Evolutionary conservation across 2,888 invertebrate genomes (phyloP).

Genomic region (Rhamnusium bicolor): DNA sequence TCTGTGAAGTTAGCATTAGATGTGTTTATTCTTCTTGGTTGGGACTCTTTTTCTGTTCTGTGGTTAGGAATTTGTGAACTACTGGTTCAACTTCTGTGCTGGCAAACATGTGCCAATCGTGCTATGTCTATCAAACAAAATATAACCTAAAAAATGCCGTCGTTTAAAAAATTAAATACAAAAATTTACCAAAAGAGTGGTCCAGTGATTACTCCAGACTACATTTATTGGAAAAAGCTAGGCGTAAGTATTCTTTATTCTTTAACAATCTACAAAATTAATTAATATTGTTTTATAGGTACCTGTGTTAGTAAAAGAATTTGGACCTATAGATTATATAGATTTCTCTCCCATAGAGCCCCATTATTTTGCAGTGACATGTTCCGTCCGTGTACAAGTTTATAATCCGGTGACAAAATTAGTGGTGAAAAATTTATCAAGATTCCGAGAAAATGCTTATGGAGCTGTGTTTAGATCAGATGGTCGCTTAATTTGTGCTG

Average conservation of each 20-base stretch:
- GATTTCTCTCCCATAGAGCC: slow-evolving; percentile 93
- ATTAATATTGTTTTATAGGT: slow-evolving; percentile 72
- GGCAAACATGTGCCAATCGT: too few species aligned
- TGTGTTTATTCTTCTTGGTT: too few species aligned
- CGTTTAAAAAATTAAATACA: slow-evolving; percentile 82
- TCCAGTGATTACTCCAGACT: slow-evolving; percentile 82
- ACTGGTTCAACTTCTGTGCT: too few species aligned
- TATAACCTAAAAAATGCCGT: slow-evolving; percentile 68
- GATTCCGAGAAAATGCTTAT: slow-evolving; percentile 87
- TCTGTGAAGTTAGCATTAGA: too few species aligned
- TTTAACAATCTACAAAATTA: background rate
- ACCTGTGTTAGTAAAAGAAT: slow-evolving; percentile 92
- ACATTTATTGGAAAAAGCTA: slow-evolving; percentile 90
- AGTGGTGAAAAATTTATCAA: slow-evolving; percentile 85
- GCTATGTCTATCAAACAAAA: too few species aligned
- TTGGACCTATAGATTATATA: slow-evolving; percentile 91
- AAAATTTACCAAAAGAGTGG: slow-evolving; percentile 79
- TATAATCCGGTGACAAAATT: slow-evolving; percentile 90
- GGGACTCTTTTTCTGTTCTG: too few species aligned
- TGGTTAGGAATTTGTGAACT: too few species aligned
- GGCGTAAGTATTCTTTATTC: slow-evolving; percentile 75
- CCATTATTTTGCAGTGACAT: slow-evolving; percentile 93
- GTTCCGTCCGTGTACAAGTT: slow-evolving; percentile 89
- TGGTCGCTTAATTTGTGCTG: slow-evolving; percentile 88
- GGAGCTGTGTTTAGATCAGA: slow-evolving; percentile 89